Conservation (phyloP, 2,113 vertebrate genomes). For the Micronisus gabar region DNA sequence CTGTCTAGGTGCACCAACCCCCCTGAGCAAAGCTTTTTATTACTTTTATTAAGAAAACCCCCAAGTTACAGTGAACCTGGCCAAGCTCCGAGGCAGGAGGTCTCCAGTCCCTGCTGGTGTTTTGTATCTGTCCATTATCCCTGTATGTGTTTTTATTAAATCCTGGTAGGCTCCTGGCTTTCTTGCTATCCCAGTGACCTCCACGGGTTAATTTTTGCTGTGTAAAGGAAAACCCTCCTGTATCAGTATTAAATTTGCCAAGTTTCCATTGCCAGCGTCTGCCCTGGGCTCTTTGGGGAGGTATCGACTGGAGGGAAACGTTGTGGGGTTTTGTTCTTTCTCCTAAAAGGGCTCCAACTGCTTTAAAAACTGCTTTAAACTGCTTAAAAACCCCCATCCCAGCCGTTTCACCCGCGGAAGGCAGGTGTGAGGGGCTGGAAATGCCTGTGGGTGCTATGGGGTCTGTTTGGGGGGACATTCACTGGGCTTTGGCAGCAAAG, state of each 20-base stretch:
- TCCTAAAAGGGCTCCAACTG: background rate
- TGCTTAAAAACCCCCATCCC: accelerated
- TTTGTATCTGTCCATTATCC: background rate
- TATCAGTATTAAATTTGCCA: conserved; percentile 60
- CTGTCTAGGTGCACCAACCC: background rate
- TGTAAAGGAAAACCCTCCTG: conserved; percentile 12
- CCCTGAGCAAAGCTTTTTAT: background rate
- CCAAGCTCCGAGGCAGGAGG: background rate
- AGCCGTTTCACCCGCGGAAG: accelerated
- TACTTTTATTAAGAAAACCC: background rate
- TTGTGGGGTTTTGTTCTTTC: accelerated
- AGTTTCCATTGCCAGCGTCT: background rate
- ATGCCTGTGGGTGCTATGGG: accelerated
- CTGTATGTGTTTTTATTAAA: accelerated
- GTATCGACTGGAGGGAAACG: accelerated
- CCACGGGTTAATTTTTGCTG: background rate
- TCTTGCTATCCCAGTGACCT: background rate
- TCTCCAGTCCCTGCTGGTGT: background rate
- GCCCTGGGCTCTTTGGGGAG: background rate
- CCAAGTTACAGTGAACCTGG: background rate
- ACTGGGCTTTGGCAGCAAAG: background rate
- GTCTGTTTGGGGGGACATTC: background rate
- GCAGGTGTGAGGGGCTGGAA: background rate
- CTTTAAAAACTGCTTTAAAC: background rate
- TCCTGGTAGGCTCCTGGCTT: background rate